Evolutionary conservation across 2,888 invertebrate species (phyloP).

Genomic region (Eumacrocentrus americanus): DNA sequence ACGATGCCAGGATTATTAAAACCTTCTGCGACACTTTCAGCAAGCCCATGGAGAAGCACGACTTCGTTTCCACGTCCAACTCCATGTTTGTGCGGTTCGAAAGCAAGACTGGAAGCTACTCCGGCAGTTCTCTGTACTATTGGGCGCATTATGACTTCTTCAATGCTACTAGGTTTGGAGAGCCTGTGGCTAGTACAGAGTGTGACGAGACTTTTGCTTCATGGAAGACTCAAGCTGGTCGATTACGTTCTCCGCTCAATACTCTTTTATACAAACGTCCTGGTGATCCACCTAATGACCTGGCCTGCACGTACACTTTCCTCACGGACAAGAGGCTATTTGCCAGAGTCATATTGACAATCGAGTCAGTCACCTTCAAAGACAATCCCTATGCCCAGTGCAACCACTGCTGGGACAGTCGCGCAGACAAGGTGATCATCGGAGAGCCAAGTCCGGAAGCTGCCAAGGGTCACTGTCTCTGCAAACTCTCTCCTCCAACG

Average conservation of each 20-base stretch:
- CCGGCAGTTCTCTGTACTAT: conserved; percentile 91
- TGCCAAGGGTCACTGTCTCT: conserved; percentile 76
- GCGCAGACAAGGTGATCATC: conserved; percentile 81
- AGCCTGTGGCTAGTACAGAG: conserved; percentile 74
- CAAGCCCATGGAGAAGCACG: conserved; percentile 90
- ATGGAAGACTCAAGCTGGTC: conserved; percentile 79
- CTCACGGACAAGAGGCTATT: conserved; percentile 82
- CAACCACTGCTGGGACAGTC: conserved; percentile 81
- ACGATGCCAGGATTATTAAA: conserved; percentile 89
- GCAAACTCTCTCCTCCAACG: conserved; percentile 65
- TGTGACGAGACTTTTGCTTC: conserved; percentile 90
- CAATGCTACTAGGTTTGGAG: conserved; percentile 86
- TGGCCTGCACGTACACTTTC: conserved; percentile 83
- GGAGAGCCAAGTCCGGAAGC: conserved; percentile 75
- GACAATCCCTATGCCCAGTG: conserved; percentile 69
- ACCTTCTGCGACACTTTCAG: conserved; percentile 95
- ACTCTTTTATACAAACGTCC: conserved; percentile 85
- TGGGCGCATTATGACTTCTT: conserved; percentile 96
- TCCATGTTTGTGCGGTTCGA: conserved; percentile 88
- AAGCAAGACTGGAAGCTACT: conserved; percentile 90
- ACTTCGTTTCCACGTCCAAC: conserved; percentile 87
- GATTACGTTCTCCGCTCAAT: conserved; percentile 82
- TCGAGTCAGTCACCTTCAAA: conserved; percentile 81
- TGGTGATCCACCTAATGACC: conserved; percentile 73
- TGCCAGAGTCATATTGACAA: conserved; percentile 79